Base-by-base conservation (phyloP, 53 echinoderm and acorn worm genomes). In the Stichopus horrens region DNA sequence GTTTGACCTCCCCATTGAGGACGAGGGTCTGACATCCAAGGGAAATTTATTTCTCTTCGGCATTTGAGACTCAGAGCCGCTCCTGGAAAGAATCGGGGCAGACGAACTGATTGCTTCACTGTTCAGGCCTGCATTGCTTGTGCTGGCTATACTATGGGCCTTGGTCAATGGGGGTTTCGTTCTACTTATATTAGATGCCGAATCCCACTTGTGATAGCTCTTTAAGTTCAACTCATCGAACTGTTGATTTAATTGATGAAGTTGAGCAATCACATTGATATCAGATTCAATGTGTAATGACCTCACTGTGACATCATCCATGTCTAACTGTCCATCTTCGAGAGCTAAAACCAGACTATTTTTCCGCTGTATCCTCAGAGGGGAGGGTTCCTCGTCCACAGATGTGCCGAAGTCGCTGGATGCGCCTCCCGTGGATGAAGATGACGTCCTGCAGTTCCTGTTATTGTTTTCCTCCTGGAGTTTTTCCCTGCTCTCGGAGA, bases 291-390 rank as follows among this genome's bases (percentile, higher is more conserved):
- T 92, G 55, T 94, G 89, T 20, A 90, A 86, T 0, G 98, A 82
- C 23, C 90, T 81, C 75, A 86, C 78, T 13, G 88, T 67, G 14
- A 89, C 83, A 66, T 95, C 94, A 16, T 90, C 93, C 76, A 98
- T 94, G 54, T 96, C 94, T n/a, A 98, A 88, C 21, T 90, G 90
- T 22, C 98, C 98, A 84, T 96, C 98, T 57, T 93, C 90, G 68
- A 95, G 55, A 53, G 98, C 98, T n/a, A 96, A 89, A 20, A 94
- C 89, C 89, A 98, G 90, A 78, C 98, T 98, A 87, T 90, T 91
- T 79, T 94, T 94, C 53, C 98, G 89, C 58, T 92, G 86, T 4
- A 90, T 63, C 10, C 84, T 65, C 13, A 58, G 10, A 0, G 77
- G 77, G 37, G 16, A 23, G 21, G 9, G 11, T 6, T 54, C 77